A percentile compares a stretch with the other conserved stretches of the same genome.
phyloP scores from a whole-genome alignment of 2,888 invertebrate genomes.

The Leptogaster cylindrica region DNA sequence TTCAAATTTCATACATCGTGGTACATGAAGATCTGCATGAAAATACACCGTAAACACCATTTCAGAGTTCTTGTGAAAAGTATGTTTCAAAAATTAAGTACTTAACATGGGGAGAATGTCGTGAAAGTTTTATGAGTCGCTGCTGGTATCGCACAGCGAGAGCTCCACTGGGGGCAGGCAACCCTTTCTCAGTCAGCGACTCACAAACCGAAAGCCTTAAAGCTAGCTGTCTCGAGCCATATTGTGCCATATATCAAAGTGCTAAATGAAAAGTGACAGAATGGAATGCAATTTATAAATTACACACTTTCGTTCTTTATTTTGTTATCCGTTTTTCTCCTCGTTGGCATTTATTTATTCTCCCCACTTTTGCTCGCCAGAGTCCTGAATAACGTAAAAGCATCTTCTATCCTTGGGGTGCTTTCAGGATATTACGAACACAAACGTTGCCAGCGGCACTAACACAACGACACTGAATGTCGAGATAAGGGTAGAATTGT shows the following conservation, averaged over 20 bases:
- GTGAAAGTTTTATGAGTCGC: slow-evolving; percentile 17
- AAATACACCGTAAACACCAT: neutral
- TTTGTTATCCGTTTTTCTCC: slow-evolving; percentile 43
- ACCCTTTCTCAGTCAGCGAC: slow-evolving; percentile 17
- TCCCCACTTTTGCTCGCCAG: slow-evolving; percentile 13
- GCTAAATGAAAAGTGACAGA: slow-evolving; percentile 57
- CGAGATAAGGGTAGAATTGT: slow-evolving; percentile 20
- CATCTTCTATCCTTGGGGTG: slow-evolving; percentile 19
- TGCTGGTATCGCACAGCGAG: slow-evolving; percentile 3
- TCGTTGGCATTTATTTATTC: slow-evolving; percentile 43
- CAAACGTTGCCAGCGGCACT: neutral
- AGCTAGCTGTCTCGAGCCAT: slow-evolving; percentile 27
- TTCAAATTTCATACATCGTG: no score
- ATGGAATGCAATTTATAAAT: slow-evolving; percentile 59
- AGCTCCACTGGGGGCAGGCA: neutral
- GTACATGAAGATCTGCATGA: neutral
- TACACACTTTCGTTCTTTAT: slow-evolving; percentile 52
- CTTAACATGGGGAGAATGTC: slow-evolving; percentile 21
- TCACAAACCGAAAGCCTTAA: slow-evolving; percentile 16
- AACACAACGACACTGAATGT: neutral
- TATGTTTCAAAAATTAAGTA: slow-evolving; percentile 30
- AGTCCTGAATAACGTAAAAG: slow-evolving; percentile 40
- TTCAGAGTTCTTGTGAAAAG: slow-evolving; percentile 11
- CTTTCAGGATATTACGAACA: no score
- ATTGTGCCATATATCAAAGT: slow-evolving; percentile 53